Percentiles rank a stretch among this genome's conserved stretches.
These are phyloP conservation scores for Leguminivora glycinivorella DNA, from an alignment of 1,140 invertebrate genomes.

Conservation along the genomic window DNA sequence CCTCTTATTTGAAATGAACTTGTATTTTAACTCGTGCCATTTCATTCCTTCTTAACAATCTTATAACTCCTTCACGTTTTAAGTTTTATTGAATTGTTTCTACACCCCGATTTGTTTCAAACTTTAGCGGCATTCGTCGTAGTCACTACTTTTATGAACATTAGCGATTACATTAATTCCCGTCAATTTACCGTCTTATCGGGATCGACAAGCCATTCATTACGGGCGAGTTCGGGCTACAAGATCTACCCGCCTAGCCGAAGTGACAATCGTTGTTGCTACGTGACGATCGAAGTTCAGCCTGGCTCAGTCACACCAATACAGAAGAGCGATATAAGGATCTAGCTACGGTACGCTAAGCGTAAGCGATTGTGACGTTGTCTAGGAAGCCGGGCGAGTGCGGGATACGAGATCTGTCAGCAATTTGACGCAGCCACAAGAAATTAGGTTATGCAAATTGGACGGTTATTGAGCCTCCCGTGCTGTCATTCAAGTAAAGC, in stretches of 20 bases:
- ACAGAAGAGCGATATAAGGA: too few species aligned
- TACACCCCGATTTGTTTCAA: not conserved
- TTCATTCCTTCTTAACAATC: too few species aligned
- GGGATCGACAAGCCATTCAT: conserved; percentile 52
- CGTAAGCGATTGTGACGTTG: too few species aligned
- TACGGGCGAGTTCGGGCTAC: conserved; percentile 44
- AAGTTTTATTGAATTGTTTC: conserved; percentile 26
- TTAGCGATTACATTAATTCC: conserved; percentile 46
- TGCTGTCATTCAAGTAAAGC: conserved; percentile 43
- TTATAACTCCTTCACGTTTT: not conserved
- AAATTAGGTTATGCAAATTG: conserved; percentile 65
- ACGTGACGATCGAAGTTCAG: too few species aligned
- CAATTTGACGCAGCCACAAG: conserved; percentile 57
- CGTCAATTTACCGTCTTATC: conserved; percentile 48
- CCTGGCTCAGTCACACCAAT: too few species aligned
- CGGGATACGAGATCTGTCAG: conserved; percentile 55
- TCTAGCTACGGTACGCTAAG: too few species aligned
- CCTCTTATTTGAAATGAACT: too few species aligned
- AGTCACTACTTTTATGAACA: conserved; percentile 9
- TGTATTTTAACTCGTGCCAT: too few species aligned
- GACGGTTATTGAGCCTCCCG: conserved; percentile 50
- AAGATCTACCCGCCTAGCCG: conserved; percentile 60
- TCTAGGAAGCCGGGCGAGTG: conserved; percentile 41
- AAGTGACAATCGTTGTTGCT: too few species aligned
- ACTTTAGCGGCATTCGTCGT: not conserved